phyloP scores from a whole-genome alignment of 2,888 invertebrate genomes.

The Leptothorax acervorum region DNA sequence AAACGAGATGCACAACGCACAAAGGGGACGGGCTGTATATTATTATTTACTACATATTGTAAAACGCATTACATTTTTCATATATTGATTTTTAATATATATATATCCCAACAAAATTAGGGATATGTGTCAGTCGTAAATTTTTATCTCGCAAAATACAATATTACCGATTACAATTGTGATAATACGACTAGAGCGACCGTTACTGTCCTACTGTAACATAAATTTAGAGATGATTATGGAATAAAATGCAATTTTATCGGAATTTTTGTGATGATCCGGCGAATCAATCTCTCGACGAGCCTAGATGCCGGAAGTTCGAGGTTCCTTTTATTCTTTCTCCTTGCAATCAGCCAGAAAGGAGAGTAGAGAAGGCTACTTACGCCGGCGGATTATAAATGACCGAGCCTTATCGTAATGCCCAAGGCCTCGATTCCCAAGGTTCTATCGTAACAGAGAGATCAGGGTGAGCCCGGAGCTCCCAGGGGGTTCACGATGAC shows the following conservation, averaged over 20 bases:
- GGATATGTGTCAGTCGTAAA: background rate
- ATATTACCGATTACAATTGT: constrained; percentile 1
- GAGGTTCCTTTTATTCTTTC: constrained; percentile 67
- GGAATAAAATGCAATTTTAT: constrained; percentile 52
- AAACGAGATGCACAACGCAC: background rate
- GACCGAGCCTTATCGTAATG: constrained; percentile 82
- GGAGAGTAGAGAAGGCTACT: constrained; percentile 71
- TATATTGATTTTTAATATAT: background rate
- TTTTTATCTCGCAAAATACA: constrained; percentile 6
- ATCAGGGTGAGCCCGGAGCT: constrained; percentile 77
- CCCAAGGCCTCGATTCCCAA: constrained; percentile 78
- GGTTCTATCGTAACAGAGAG: constrained; percentile 82
- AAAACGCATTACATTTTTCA: background rate
- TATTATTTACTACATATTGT: background rate
- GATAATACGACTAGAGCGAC: background rate
- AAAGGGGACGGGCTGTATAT: background rate
- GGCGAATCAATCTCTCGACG: constrained; percentile 66
- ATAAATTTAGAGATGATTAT: constrained; percentile 15
- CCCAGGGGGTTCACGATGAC: constrained; percentile 82
- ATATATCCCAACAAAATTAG: background rate
- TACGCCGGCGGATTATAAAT: constrained; percentile 82
- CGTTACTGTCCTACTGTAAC: background rate
- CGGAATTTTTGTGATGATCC: constrained; percentile 62
- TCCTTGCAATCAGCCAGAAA: constrained; percentile 66
- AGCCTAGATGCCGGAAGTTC: constrained; percentile 66